These are phyloP conservation scores for Dendrocincla fuliginosa DNA, from an alignment of 2,797 vertebrate species.

Conservation along the genomic window DNA sequence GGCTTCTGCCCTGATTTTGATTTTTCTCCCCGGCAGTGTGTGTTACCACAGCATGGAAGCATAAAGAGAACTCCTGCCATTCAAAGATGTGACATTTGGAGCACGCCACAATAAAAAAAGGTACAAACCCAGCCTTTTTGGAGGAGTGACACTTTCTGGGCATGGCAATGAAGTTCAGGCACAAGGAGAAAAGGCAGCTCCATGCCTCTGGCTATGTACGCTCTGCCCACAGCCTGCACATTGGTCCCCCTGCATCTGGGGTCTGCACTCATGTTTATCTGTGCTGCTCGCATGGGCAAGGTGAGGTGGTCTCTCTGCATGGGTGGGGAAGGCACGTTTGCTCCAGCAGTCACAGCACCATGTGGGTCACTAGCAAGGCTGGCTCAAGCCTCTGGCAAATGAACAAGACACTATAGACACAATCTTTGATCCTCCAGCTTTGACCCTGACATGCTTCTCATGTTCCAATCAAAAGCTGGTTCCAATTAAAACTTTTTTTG, in stretches of 20 bases:
- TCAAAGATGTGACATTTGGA: background rate
- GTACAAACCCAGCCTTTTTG: background rate
- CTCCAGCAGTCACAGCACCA: rapidly evolving
- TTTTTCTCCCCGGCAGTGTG: background rate
- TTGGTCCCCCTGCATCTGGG: rapidly evolving
- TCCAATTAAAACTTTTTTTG: background rate
- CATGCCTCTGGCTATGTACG: rapidly evolving
- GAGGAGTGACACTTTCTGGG: background rate
- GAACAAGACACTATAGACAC: background rate
- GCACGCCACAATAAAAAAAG: background rate
- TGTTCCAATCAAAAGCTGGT: background rate
- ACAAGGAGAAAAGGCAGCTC: rapidly evolving
- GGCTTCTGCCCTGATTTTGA: background rate
- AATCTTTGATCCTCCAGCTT: background rate
- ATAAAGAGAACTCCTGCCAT: background rate
- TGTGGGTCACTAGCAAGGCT: background rate
- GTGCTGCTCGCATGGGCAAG: rapidly evolving
- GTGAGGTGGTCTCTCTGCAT: rapidly evolving
- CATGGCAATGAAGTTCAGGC: rapidly evolving
- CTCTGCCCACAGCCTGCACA: background rate
- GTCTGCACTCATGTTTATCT: background rate
- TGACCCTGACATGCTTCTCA: rapidly evolving
- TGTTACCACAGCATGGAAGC: background rate
- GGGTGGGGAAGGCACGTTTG: rapidly evolving
- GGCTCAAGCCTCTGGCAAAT: background rate